Evolutionary conservation across 1,140 invertebrate genomes (phyloP).

Genomic region (Pseudomyrmex concolor): DNA sequence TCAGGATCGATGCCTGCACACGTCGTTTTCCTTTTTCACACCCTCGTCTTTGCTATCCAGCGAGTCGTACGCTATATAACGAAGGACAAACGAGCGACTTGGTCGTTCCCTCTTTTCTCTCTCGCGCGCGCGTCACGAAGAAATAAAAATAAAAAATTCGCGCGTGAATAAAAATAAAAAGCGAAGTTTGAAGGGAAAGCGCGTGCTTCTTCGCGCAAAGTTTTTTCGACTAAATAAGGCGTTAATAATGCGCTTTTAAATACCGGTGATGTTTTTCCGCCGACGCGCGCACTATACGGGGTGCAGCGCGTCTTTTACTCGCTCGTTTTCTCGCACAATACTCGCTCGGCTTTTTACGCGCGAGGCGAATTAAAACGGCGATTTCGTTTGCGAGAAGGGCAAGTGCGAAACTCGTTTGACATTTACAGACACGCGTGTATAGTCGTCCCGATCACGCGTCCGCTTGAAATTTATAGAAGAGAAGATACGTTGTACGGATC

Average conservation of each 20-base stretch:
- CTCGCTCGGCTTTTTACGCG: slow-evolving; percentile 10
- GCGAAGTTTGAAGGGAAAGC: background rate
- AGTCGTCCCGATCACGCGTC: slow-evolving; percentile 51
- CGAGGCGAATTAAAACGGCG: slow-evolving; percentile 22
- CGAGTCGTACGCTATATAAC: background rate
- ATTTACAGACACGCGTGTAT: slow-evolving; percentile 62
- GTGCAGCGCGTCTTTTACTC: background rate
- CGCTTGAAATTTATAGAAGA: background rate
- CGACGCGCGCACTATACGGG: background rate
- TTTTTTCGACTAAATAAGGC: slow-evolving; percentile 17
- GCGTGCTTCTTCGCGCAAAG: background rate
- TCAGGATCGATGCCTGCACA: slow-evolving; percentile 24
- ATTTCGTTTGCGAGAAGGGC: slow-evolving; percentile 18
- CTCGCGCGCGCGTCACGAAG: background rate
- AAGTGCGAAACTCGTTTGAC: slow-evolving; percentile 70
- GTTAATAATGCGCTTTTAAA: slow-evolving; percentile 31
- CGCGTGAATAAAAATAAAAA: slow-evolving; percentile 6
- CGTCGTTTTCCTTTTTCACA: background rate
- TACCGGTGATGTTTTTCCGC: slow-evolving; percentile 1
- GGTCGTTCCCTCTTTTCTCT: background rate
- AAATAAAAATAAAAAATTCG: slow-evolving; percentile 1
- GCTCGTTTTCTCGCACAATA: background rate
- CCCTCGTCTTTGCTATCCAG: background rate
- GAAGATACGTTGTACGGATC: slow-evolving; percentile 21
- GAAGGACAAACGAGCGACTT: background rate